Evolutionary conservation across 2,888 invertebrate genomes (phyloP).

Genomic region (Sinotaia quadrata): DNA sequence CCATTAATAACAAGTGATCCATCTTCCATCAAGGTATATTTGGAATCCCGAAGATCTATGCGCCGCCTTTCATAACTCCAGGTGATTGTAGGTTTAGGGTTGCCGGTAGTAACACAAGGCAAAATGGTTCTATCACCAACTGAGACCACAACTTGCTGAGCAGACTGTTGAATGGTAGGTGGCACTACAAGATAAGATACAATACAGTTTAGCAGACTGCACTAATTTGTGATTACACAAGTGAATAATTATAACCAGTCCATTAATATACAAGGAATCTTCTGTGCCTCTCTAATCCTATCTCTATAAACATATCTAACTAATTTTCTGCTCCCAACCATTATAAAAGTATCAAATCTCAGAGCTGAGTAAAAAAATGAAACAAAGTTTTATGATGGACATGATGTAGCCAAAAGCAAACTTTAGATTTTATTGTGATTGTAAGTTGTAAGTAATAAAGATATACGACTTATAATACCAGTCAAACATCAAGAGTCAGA

Average conservation of each 20-base stretch:
- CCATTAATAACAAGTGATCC: constrained; percentile 34
- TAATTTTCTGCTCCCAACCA: no score
- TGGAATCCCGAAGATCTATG: constrained; percentile 37
- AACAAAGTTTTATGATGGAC: no score
- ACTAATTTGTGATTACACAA: background rate
- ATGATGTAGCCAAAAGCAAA: no score
- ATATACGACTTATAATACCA: no score
- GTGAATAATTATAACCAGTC: background rate
- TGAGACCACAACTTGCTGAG: constrained; percentile 54
- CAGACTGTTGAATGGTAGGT: constrained; percentile 62
- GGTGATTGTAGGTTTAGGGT: constrained; percentile 67
- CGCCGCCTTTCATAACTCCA: constrained; percentile 71
- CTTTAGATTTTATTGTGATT: no score
- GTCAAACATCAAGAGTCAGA: no score
- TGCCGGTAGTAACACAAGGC: constrained; percentile 67
- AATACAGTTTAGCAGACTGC: background rate
- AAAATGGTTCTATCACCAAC: constrained; percentile 62
- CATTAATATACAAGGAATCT: no score
- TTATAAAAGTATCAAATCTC: no score
- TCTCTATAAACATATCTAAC: no score
- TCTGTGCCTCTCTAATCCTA: no score
- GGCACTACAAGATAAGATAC: constrained; percentile 71
- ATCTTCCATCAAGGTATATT: constrained; percentile 28
- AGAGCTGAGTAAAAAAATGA: no score
- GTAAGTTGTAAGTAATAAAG: no score